Base-by-base conservation (phyloP, 2,888 invertebrate genomes). In the Subacronicta megacephala region DNA sequence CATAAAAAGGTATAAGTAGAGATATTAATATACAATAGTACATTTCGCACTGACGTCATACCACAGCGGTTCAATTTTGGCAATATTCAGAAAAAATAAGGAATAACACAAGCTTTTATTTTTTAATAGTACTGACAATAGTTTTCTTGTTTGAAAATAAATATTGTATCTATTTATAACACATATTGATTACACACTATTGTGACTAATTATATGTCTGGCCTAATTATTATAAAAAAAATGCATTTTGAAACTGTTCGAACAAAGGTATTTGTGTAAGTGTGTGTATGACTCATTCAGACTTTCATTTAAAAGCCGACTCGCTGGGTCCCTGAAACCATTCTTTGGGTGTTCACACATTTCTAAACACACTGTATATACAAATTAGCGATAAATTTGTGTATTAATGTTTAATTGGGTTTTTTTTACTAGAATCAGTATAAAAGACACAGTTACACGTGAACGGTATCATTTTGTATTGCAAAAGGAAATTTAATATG, bases 291-390 rank as follows among this genome's bases (percentile, higher is more conserved):
- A 89, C 71, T 89, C 89, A 90, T 73, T 76, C 57, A 77, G 80
- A 83, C 80, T 85, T 87, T 86, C 78, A 77, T 81, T 85, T 89
- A 89, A 78, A 89, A 88, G 81, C 70, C 70, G 68, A 51, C 31
- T 37, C 47, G n/a, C 26, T 18, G 33, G 38, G 42, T 67, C 58
- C 69, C 67, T 43, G 40, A 47, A 56, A 49, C 36, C 70, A 80
- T 72, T 72, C 52, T 49, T 51, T 50, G 18, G 20, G 15, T 53
- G 47, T 42, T 36, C 26, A 5, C 4, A 18, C 43, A 71, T 72
- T 79, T 80, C 70, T 26, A 44, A 73, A 80, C 86, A 82, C 55
- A 44, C 84, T 84, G 78, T 85, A 79, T 73, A 79, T 73, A 58
- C 65, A 45, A 43, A 61, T 13, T 43, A 36, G 49, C 45, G 60